Base-by-base conservation (phyloP, 2,797 vertebrate species). In the Acanthopagrus latus region DNA sequence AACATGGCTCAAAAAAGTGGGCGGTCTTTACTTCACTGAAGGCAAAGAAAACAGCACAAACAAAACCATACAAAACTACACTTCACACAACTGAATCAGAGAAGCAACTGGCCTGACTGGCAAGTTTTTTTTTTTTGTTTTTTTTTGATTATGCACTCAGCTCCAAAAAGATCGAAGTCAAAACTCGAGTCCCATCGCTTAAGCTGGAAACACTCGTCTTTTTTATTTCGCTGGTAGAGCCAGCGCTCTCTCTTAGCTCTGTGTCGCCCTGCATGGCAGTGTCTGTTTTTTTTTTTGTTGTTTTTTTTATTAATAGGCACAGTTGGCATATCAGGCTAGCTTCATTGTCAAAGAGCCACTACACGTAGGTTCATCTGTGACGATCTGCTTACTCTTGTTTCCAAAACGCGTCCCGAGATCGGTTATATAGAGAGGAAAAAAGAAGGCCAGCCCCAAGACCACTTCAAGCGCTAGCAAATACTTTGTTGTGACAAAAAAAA, bases 251-350 rank as follows among this genome's bases (percentile, higher is more conserved):
- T 89, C 89, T 79, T 66, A 88, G 88, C 83, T 90, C 82, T 78
- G 87, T 89, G 89, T 89, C 67, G 82, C 87, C 90, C 88, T 88
- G 91, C 91, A 82, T 89, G 93, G 92, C 93, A 91, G 91, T 90
- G 83, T 95, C 93, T 91, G 89, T 90, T 93, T 86, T 33, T 94
- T 86, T 27, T 27, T n/a, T n/a, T 27, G 27, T 27, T 3, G 2
- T 27, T 27, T 27, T 27, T 27, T 27, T 4, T 27, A 27, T 91
- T 91, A 48, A 91, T 94, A 96, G 95, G 95, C 95, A 96, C 95
- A 93, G 92, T 94, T 94, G 95, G 95, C 94, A 88, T 95, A 89
- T 94, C 92, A 92, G 91, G 93, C 92, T 94, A 94, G 92, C 94
- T 95, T 95, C 91, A 88, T 87, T 84, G 88, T 95, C 91, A 78